phyloP scores from a whole-genome alignment of 2,888 invertebrate genomes.

The Empis livida region DNA sequence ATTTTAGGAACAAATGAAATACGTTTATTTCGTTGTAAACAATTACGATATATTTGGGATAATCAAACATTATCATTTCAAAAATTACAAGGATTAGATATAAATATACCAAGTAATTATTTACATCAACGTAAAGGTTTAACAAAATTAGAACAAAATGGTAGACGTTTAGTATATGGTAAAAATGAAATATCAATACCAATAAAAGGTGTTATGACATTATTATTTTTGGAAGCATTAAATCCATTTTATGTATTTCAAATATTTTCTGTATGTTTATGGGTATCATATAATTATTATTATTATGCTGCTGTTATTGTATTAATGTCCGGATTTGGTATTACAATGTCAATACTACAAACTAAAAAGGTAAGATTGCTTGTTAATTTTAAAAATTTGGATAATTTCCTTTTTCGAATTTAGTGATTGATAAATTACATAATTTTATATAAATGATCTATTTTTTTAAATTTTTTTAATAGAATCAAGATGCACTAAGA shows the following conservation, averaged over 20 bases:
- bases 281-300: constrained; percentile 81
- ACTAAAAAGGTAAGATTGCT: constrained; percentile 71
- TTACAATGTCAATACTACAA: constrained; percentile 71
- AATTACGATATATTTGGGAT: constrained; percentile 73
- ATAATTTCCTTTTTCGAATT: too few relatives aligned
- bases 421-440: not conserved
- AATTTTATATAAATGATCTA: not conserved
- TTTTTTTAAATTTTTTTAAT: constrained; percentile 7
- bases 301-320: constrained; percentile 82
- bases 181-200: constrained; percentile 73
- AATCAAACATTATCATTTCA: constrained; percentile 49
- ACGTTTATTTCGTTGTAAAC: constrained; percentile 68
- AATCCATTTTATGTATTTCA: constrained; percentile 96
- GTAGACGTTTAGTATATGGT: constrained; percentile 64
- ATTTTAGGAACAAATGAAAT: constrained; percentile 42
- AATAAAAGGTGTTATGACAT: constrained; percentile 54
- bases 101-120: constrained; percentile 26
- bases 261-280: constrained; percentile 76
- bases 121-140: constrained; percentile 31
- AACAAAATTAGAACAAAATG: constrained; percentile 22
- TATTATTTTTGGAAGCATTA: constrained; percentile 69
- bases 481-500: constrained; percentile 85
- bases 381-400: too few relatives aligned
- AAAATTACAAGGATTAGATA: constrained; percentile 61
- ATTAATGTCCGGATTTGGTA: constrained; percentile 70